Evolutionary conservation across 2,888 invertebrate genomes (phyloP), one percentile per base, ranked within the genome.

Genomic region (Suillia variegata): DNA sequence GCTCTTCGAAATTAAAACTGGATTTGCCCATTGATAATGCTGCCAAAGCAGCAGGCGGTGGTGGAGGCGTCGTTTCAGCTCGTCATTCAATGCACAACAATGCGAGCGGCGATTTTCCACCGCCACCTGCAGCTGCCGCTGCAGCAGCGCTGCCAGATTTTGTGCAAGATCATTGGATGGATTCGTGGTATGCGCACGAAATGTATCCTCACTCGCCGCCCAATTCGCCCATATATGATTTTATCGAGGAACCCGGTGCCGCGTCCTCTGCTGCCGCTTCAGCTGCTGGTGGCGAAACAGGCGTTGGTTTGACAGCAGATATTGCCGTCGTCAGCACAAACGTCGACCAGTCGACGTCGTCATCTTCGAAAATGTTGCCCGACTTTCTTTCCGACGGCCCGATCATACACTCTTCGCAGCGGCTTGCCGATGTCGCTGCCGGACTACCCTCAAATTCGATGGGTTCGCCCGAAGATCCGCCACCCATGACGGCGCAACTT

Each of bases 131-230:
- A 17, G 26, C 67, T 6, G 71, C 74, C 3, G 72, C 74, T 1
- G 76, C 77, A 10, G 71, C 75, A 2, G 80, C 89, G 8, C 78
- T 93, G 67, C 94, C 94, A 0, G 94, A 94, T 79, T 94, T 94
- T 82, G 94, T 94, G 54, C 94, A 94, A 78, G 94, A 94, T 81
- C 94, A 94, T 81, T 86, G 93, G 80, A 86, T 93, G 68, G 89
- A 93, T 38, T 90, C 92, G 70, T 81, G 80, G 78, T 78, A 79
- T 64, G 71, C 69, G 22, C 78, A 78, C 60, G 79, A 78, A n/a
- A 74, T 77, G 66, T 77, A 78, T 59, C 70, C 74, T 1, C 75
- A 73, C 49, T 80, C 82, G 24, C 77, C 80, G 6, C 78, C 78
- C 2, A 80, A 76, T 47, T 81, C 82, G 1, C 77, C 79, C 0